These are phyloP conservation scores for Pangasius macronema DNA, from an alignment of 2,797 vertebrate species.

Conservation along the genomic window DNA sequence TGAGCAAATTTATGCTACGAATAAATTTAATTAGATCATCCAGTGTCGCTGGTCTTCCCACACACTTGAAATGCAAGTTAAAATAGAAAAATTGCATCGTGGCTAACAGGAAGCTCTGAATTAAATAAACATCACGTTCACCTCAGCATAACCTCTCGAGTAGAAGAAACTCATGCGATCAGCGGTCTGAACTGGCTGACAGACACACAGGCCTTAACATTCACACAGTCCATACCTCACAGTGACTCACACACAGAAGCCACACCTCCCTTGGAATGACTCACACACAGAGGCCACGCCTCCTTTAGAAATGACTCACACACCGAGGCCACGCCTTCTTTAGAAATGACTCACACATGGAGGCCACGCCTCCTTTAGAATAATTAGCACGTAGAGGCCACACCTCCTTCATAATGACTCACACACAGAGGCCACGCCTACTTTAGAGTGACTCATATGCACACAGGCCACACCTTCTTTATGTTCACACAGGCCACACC, in stretches of 20 bases:
- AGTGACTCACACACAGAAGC: neutral
- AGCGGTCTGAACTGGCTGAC: neutral
- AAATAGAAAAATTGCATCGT: neutral
- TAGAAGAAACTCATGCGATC: neutral
- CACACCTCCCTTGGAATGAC: neutral
- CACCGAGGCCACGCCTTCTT: neutral
- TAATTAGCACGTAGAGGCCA: neutral
- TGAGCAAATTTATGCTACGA: slow-evolving; percentile 20
- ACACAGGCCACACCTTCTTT: neutral
- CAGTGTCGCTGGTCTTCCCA: slow-evolving; percentile 9
- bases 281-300: neutral
- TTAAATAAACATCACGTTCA: slow-evolving; percentile 3
- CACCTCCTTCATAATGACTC: too few relatives aligned
- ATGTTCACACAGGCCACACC: neutral
- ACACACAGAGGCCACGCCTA: neutral
- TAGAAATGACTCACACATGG: neutral
- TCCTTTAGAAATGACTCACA: neutral
- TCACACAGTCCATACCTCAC: neutral
- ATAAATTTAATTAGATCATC: slow-evolving; percentile 33
- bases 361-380: neutral
- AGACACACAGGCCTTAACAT: neutral
- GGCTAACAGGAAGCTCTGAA: neutral
- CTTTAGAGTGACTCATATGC: neutral
- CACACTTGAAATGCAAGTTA: neutral
- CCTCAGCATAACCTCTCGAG: neutral